phyloP scores from a whole-genome alignment of 1,140 invertebrate genomes.

The Drosophila mauritiana region DNA sequence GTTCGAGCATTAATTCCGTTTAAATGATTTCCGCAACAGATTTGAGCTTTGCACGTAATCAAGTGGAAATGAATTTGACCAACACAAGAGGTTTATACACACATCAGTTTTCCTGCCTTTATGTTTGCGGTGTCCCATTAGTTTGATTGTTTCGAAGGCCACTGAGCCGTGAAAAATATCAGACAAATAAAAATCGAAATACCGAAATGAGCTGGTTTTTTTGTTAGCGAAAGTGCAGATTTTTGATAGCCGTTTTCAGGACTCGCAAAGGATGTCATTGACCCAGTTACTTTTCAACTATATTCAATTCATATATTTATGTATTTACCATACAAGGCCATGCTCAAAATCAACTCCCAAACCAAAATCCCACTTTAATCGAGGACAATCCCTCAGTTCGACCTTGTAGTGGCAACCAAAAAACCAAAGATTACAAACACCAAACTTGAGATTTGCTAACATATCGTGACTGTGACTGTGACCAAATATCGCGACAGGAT shows the following conservation, averaged over 20 bases:
- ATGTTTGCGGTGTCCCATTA: conserved; percentile 65
- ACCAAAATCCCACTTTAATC: too few species aligned
- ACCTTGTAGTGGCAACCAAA: conserved; percentile 31
- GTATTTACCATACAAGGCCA: background rate
- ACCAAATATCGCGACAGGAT: conserved; percentile 59
- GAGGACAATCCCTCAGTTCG: background rate
- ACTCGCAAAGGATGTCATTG: conserved; percentile 29
- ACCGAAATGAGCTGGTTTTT: conserved; percentile 2
- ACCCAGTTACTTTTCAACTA: conserved; percentile 1
- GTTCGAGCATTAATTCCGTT: conserved; percentile 80
- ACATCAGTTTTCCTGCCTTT: conserved; percentile 9
- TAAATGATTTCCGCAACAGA: conserved; percentile 74
- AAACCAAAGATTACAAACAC: conserved; percentile 24
- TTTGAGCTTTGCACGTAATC: conserved; percentile 70
- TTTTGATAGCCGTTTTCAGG: conserved; percentile 24
- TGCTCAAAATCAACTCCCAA: background rate
- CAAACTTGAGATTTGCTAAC: conserved; percentile 46
- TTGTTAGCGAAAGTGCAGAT: conserved; percentile 7
- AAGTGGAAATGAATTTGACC: conserved; percentile 81
- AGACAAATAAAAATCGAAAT: conserved; percentile 25
- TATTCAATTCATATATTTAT: background rate
- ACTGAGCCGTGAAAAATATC: conserved; percentile 66
- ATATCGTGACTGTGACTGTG: conserved; percentile 62
- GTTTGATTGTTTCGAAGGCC: conserved; percentile 64
- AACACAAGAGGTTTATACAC: conserved; percentile 68